Percentiles rank a stretch among this genome's conserved stretches.
Evolutionary conservation across 2,888 invertebrate genomes (phyloP).

Genomic region (Halocaridina rubra): DNA sequence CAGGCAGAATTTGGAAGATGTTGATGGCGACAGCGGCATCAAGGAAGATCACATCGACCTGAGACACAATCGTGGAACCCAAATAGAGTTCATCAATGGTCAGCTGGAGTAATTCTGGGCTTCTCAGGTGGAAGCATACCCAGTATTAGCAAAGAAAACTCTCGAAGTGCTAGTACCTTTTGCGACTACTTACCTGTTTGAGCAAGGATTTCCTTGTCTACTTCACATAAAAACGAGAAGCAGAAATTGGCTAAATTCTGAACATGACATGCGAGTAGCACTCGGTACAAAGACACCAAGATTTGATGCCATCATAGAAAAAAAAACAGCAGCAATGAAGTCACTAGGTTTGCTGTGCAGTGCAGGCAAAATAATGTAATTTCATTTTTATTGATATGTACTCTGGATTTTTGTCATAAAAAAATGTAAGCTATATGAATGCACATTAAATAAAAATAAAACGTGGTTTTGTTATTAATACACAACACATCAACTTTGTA

Average conservation of each 20-base stretch:
- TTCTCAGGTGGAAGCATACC: conserved; percentile 11
- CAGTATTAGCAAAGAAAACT: not conserved
- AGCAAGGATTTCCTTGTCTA: not conserved
- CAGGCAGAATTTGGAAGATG: not conserved
- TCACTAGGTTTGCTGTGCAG: not conserved
- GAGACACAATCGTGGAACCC: not conserved
- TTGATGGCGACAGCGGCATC: not conserved
- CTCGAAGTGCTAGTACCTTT: not conserved
- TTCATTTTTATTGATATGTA: too few relatives aligned
- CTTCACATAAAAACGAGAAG: conserved; percentile 2
- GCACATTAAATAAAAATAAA: not conserved
- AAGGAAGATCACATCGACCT: not conserved
- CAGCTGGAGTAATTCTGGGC: not conserved
- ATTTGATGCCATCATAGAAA: too few relatives aligned
- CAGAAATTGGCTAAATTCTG: not conserved
- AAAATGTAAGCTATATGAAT: not conserved
- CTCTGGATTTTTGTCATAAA: not conserved
- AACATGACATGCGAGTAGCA: too few relatives aligned
- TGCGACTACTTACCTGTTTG: conserved; percentile 7
- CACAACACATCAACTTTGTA: too few relatives aligned
- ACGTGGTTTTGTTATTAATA: too few relatives aligned
- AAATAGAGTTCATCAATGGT: conserved; percentile 1
- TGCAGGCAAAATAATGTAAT: too few relatives aligned
- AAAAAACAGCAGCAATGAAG: not conserved
- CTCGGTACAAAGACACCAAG: not conserved